A percentile compares a stretch with the other conserved stretches of the same genome.
These are phyloP conservation scores for Tineola bisselliella DNA, from an alignment of 2,888 invertebrate genomes.

Conservation along the genomic window DNA sequence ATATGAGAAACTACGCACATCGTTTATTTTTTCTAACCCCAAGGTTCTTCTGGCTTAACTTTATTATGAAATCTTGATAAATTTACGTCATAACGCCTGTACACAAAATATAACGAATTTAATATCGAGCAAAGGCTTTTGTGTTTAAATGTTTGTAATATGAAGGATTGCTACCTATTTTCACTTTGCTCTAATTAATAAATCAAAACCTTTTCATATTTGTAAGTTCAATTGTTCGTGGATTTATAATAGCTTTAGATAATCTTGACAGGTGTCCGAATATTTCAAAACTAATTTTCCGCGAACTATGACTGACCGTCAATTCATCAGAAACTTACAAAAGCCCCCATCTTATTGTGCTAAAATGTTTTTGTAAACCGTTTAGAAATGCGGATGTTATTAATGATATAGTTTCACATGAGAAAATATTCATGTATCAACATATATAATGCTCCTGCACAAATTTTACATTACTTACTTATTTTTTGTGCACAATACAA, in stretches of 20 bases:
- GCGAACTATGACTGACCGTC: neutral
- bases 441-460: too few relatives aligned
- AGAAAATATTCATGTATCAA: too few relatives aligned
- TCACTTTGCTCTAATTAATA: neutral
- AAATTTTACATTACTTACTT: too few relatives aligned
- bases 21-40: neutral
- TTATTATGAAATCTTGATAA: neutral
- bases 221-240: neutral
- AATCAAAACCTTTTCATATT: neutral
- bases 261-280: neutral
- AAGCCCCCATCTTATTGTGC: neutral
- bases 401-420: neutral
- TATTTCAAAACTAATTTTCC: slow-evolving; percentile 3
- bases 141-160: too few relatives aligned
- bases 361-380: neutral
- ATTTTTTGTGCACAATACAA: neutral
- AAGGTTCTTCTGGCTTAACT: neutral
- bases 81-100: neutral
- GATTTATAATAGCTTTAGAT: neutral
- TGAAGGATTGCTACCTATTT: neutral
- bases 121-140: too few relatives aligned
- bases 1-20: neutral
- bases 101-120: too few relatives aligned
- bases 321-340: slow-evolving; percentile 11
- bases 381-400: neutral